Evolutionary conservation across 2,888 invertebrate genomes (phyloP).

Genomic region (Xestoiulus laeticollis): DNA sequence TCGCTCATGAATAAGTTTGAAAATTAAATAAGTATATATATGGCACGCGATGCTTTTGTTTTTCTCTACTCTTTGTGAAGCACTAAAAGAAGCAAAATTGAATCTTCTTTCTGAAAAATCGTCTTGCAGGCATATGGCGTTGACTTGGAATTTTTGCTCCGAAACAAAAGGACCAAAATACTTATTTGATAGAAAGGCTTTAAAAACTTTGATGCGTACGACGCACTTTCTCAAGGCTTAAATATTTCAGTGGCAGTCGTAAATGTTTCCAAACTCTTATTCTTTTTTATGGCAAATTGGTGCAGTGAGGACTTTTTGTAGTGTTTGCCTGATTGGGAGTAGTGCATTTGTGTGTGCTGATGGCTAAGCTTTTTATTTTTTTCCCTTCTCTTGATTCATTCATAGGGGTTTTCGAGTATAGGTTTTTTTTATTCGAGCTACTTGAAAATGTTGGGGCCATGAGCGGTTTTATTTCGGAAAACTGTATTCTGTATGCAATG

Average conservation of each 20-base stretch:
- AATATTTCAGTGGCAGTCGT: conserved; percentile 34
- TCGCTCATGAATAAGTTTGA: conserved; percentile 6
- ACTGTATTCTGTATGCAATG: conserved; percentile 8
- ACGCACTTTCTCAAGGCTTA: conserved; percentile 33
- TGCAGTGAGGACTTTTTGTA: conserved; percentile 27
- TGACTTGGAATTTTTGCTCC: neutral
- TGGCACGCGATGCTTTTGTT: neutral
- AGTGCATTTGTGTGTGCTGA: conserved; percentile 37
- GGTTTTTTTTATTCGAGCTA: conserved; percentile 24
- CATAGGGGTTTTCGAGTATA: conserved; percentile 12
- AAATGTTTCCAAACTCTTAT: conserved; percentile 29
- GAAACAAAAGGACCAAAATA: conserved; percentile 5
- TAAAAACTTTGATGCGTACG: conserved; percentile 23
- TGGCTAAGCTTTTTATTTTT: conserved; percentile 34
- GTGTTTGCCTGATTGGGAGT: conserved; percentile 34
- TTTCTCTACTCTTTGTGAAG: neutral
- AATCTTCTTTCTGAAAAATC: neutral
- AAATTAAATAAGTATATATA: conserved; percentile 17
- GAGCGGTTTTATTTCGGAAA: conserved; percentile 29
- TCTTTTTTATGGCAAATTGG: conserved; percentile 37
- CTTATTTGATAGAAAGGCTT: conserved; percentile 34
- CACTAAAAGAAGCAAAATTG: neutral
- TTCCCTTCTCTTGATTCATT: neutral
- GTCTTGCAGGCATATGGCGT: neutral
- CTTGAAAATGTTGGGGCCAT: conserved; percentile 3